Evolutionary conservation across 2,888 invertebrate species (phyloP).

Genomic region (Tyria jacobaeae): DNA sequence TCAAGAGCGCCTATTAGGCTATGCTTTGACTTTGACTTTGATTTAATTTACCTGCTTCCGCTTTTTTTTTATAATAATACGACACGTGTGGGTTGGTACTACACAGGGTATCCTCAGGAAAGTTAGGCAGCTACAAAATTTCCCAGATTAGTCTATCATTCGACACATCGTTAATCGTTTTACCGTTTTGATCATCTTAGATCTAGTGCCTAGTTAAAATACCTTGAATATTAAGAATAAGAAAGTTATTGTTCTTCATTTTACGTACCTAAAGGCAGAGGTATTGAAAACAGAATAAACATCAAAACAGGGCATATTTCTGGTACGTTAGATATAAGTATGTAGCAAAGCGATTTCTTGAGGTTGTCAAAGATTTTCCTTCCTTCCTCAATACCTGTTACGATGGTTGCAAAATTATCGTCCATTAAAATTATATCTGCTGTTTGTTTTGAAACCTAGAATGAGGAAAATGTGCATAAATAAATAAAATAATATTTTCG

Average conservation of each 20-base stretch:
- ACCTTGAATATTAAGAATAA: no score
- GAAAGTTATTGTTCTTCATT: not conserved
- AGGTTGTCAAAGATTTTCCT: constrained; percentile 94
- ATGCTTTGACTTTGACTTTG: no score
- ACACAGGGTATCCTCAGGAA: no score
- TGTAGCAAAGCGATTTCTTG: constrained; percentile 94
- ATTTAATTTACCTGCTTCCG: no score
- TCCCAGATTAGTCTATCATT: no score
- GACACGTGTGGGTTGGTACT: no score
- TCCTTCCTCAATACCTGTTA: constrained; percentile 94
- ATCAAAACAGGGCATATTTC: constrained; percentile 93
- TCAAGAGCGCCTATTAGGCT: no score
- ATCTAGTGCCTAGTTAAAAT: no score
- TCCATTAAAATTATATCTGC: constrained; percentile 96
- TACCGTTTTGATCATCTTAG: no score
- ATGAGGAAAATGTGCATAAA: not conserved
- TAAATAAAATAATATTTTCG: not conserved
- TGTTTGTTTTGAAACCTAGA: constrained; percentile 91
- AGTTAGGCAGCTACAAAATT: no score
- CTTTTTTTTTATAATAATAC: no score
- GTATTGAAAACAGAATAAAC: constrained; percentile 91
- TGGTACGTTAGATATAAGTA: constrained; percentile 93
- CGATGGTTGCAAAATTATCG: constrained; percentile 95
- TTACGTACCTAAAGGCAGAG: constrained; percentile 88
- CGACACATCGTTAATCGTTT: no score